Conservation (phyloP, 2,113 vertebrate genomes). For the Pseudorhombus dupliciocellatus region DNA sequence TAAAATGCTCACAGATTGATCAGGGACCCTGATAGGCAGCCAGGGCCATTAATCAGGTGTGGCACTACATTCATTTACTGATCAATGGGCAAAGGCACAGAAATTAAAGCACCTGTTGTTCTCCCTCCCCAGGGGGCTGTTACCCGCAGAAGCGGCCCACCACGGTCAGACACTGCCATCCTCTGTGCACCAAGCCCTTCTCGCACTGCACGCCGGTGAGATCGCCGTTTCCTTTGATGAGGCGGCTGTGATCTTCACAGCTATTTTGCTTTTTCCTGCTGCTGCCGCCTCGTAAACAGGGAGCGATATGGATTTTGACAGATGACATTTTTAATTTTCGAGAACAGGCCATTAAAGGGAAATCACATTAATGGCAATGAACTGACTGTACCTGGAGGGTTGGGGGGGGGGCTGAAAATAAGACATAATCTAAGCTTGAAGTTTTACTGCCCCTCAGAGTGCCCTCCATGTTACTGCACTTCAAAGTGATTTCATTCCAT, state of each 20-base stretch:
- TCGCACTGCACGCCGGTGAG: conserved; percentile 97
- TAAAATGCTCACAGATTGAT: conserved; percentile 77
- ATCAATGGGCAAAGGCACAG: conserved; percentile 62
- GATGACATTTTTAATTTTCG: conserved; percentile 49
- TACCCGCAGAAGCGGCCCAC: conserved; percentile 84
- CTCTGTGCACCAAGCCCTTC: conserved; percentile 93
- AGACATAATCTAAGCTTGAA: conserved; percentile 41
- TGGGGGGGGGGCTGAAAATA: conserved; percentile 10
- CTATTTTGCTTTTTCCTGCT: conserved; percentile 10
- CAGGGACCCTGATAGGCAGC: conserved; percentile 65
- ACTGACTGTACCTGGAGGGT: conserved; percentile 13
- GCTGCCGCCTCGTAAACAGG: background rate
- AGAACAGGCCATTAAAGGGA: conserved; percentile 39
- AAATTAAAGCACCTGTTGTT: conserved; percentile 60
- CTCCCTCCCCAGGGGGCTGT: conserved; percentile 88
- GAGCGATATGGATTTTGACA: conserved; percentile 44
- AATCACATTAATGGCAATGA: conserved; percentile 41
- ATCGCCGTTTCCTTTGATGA: conserved; percentile 18
- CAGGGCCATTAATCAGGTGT: conserved; percentile 74
- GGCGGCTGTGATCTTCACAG: conserved; percentile 19
- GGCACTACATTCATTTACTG: conserved; percentile 74
- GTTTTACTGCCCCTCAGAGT: conserved; percentile 73
- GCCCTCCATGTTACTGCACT: conserved; percentile 49
- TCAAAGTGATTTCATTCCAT: background rate
- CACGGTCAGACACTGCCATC: conserved; percentile 87